These are phyloP conservation scores for Heliconius hortense DNA, from an alignment of 2,888 invertebrate species.

Conservation along the genomic window DNA sequence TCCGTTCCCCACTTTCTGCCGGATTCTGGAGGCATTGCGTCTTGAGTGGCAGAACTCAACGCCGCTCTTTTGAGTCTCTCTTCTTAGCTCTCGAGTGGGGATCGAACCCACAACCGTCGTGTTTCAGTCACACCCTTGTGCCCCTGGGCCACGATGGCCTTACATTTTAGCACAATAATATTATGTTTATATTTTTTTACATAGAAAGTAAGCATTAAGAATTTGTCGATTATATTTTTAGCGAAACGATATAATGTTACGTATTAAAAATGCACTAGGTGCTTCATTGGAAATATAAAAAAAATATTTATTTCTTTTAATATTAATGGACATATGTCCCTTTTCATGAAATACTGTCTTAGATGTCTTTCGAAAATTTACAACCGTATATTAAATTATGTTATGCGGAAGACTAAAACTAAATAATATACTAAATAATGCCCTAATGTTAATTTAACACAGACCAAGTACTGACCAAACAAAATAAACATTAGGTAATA, in stretches of 20 bases:
- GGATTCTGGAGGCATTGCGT: too few relatives aligned
- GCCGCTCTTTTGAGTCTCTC: too few relatives aligned
- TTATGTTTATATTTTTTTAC: background rate
- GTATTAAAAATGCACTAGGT: constrained; percentile 46
- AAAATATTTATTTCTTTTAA: constrained; percentile 51
- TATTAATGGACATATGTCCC: constrained; percentile 52
- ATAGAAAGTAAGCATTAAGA: constrained; percentile 13
- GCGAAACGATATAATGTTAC: background rate
- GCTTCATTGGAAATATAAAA: constrained; percentile 44
- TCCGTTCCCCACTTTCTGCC: too few relatives aligned
- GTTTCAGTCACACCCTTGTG: too few relatives aligned
- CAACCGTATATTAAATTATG: constrained; percentile 46
- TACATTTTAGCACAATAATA: background rate
- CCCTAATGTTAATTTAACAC: constrained; percentile 40
- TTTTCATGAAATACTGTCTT: constrained; percentile 76
- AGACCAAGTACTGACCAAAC: constrained; percentile 54
- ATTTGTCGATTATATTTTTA: constrained; percentile 11
- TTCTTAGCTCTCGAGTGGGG: too few relatives aligned
- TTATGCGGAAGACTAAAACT: constrained; percentile 38
- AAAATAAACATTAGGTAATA: constrained; percentile 45
- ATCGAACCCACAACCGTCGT: too few relatives aligned
- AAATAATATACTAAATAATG: constrained; percentile 21
- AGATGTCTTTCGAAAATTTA: constrained; percentile 75
- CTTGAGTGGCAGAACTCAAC: too few relatives aligned
- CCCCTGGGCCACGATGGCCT: too few relatives aligned